Percentiles rank a stretch among this genome's conserved stretches.
Evolutionary conservation across 2,113 vertebrate genomes (phyloP).

Genomic region (Ascaphus truei): DNA sequence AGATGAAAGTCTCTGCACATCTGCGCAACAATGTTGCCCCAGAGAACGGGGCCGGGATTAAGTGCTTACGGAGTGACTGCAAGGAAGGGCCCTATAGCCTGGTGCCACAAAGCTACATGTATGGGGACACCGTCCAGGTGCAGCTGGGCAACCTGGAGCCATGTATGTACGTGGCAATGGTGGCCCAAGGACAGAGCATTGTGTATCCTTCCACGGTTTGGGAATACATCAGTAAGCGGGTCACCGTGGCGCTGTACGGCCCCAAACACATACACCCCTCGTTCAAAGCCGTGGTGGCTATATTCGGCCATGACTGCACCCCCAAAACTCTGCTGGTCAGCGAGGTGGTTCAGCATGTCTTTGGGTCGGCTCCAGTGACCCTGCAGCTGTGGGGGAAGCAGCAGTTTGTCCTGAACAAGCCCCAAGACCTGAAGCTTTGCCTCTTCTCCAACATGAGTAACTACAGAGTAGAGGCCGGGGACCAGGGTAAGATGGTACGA

Average conservation of each 20-base stretch:
- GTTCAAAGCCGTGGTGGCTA: slow-evolving; percentile 88
- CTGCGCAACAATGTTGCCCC: slow-evolving; percentile 70
- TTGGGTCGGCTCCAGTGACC: slow-evolving; percentile 68
- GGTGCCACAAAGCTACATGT: slow-evolving; percentile 66
- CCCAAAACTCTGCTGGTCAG: slow-evolving; percentile 88
- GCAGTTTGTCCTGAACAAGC: slow-evolving; percentile 78
- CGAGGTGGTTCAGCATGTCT: slow-evolving; percentile 74
- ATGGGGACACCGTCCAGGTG: slow-evolving; percentile 82
- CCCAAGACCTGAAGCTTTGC: slow-evolving; percentile 84
- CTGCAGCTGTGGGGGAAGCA: slow-evolving; percentile 96
- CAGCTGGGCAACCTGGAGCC: slow-evolving; percentile 88
- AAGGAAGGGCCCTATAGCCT: slow-evolving; percentile 85
- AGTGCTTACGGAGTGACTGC: slow-evolving; percentile 81
- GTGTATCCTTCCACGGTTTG: slow-evolving; percentile 80
- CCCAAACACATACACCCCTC: slow-evolving; percentile 95
- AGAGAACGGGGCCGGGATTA: slow-evolving; percentile 67
- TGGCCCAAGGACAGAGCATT: slow-evolving; percentile 74
- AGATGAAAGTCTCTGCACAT: slow-evolving; percentile 87
- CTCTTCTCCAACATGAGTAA: slow-evolving; percentile 94
- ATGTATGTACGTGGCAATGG: slow-evolving; percentile 84
- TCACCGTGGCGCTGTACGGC: slow-evolving; percentile 88
- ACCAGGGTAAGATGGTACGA: slow-evolving; percentile 75
- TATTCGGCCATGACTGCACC: slow-evolving; percentile 90
- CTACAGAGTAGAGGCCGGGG: slow-evolving; percentile 74
- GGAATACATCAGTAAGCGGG: slow-evolving; percentile 87